These are phyloP conservation scores for Drosophila tsacasi DNA, from an alignment of 1,140 invertebrate genomes.

Conservation along the genomic window DNA sequence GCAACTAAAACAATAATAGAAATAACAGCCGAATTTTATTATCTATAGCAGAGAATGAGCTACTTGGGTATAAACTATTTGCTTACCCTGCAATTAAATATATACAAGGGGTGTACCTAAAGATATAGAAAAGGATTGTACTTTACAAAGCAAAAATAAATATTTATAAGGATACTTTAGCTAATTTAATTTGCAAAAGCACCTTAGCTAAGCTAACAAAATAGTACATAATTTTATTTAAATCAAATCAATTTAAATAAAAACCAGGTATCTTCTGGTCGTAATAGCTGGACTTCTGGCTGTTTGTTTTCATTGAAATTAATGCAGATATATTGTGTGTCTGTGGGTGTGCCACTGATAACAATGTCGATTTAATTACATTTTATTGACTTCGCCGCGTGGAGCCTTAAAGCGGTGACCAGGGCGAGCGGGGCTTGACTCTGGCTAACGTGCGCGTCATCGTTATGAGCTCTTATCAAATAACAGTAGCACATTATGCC, in stretches of 20 bases:
- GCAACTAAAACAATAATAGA: conserved; percentile 15
- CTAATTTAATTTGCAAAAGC: too few species aligned
- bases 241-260: neutral
- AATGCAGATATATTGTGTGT: conserved; percentile 41
- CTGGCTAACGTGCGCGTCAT: conserved; percentile 57
- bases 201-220: neutral
- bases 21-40: conserved; percentile 9
- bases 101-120: neutral
- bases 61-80: neutral
- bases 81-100: neutral
- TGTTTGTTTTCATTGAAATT: conserved; percentile 47
- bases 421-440: neutral
- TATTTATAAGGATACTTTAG: too few species aligned
- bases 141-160: too few species aligned
- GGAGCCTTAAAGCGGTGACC: conserved; percentile 21
- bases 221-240: neutral
- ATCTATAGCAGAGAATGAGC: conserved; percentile 5
- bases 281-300: neutral
- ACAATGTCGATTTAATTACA: conserved; percentile 82
- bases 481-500: conserved; percentile 68
- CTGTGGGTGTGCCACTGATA: conserved; percentile 51
- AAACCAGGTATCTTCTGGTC: conserved; percentile 6
- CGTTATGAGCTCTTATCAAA: conserved; percentile 75
- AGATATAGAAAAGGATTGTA: too few species aligned
- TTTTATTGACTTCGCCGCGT: conserved; percentile 70